Conservation (phyloP, 2,113 vertebrate species). For the Rhinolophus sinicus region DNA sequence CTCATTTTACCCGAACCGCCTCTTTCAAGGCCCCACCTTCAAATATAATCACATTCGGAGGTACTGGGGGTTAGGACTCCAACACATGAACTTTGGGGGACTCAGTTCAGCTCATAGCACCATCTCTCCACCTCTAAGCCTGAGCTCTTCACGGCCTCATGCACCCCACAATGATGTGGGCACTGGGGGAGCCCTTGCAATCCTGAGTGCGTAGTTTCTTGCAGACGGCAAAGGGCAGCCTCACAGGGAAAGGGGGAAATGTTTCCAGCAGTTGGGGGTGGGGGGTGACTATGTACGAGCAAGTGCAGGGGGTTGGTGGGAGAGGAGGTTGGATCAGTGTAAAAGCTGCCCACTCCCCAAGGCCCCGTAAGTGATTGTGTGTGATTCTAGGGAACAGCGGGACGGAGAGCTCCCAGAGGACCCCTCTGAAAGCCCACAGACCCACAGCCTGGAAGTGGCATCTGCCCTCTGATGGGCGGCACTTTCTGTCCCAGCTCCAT, state of each 20-base stretch:
- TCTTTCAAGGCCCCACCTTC: not conserved
- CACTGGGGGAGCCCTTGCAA: not conserved
- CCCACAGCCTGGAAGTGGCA: not conserved
- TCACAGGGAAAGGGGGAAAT: not conserved
- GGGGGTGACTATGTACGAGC: accelerated
- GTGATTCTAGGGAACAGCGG: not conserved
- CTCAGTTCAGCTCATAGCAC: not conserved
- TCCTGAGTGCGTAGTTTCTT: not conserved
- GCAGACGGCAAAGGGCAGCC: not conserved
- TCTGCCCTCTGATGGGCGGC: accelerated
- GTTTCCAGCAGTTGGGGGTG: not conserved
- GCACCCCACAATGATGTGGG: accelerated
- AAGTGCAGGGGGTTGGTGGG: accelerated
- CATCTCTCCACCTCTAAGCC: not conserved
- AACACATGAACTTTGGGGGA: not conserved
- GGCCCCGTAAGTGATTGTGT: not conserved
- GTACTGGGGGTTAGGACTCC: not conserved
- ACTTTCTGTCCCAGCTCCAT: not conserved
- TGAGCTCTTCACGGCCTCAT: not conserved
- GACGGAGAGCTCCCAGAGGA: not conserved
- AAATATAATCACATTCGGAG: not conserved
- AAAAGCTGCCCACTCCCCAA: not conserved
- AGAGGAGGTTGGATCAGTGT: accelerated
- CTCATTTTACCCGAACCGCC: not conserved
- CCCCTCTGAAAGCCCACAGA: not conserved